These are phyloP conservation scores for Dioctria rufipes DNA, from an alignment of 2,888 invertebrate species.

Conservation along the genomic window DNA sequence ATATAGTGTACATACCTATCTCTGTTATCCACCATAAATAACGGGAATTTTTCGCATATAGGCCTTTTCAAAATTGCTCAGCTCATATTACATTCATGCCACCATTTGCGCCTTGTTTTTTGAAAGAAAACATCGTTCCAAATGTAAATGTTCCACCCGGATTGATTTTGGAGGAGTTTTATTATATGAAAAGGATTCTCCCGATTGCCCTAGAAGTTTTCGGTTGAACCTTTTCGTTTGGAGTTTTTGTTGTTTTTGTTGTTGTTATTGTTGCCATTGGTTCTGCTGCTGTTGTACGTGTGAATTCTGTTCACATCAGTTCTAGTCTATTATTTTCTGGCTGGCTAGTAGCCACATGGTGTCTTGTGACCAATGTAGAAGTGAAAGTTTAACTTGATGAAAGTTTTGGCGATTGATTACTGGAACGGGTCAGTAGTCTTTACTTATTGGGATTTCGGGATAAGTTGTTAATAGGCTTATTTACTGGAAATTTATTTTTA, in stretches of 20 bases:
- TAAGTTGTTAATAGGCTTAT: slow-evolving; percentile 21
- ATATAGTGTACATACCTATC: neutral
- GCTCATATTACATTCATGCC: slow-evolving; percentile 38
- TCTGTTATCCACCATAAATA: slow-evolving; percentile 7
- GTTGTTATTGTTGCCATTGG: too few relatives aligned
- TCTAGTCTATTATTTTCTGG: slow-evolving; percentile 8
- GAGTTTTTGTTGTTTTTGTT: too few relatives aligned
- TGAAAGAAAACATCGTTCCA: slow-evolving; percentile 19
- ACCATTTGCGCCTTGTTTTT: slow-evolving; percentile 23
- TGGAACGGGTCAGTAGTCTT: slow-evolving; percentile 21
- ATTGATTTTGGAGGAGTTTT: neutral
- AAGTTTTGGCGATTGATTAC: slow-evolving; percentile 38
- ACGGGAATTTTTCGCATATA: slow-evolving; percentile 21
- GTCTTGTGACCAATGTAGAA: slow-evolving; percentile 29
- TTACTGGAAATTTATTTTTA: neutral
- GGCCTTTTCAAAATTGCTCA: slow-evolving; percentile 14
- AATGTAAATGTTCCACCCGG: neutral
- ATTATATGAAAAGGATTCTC: too few relatives aligned
- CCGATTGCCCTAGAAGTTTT: too few relatives aligned
- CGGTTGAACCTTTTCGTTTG: too few relatives aligned
- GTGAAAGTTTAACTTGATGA: slow-evolving; percentile 32
- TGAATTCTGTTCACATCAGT: neutral
- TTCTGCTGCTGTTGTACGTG: too few relatives aligned
- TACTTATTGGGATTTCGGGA: slow-evolving; percentile 19
- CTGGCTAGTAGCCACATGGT: slow-evolving; percentile 7